Evolutionary conservation across 1,140 invertebrate species (phyloP), one percentile per base, ranked within the genome.

Genomic region (Berghia stephanieae): DNA sequence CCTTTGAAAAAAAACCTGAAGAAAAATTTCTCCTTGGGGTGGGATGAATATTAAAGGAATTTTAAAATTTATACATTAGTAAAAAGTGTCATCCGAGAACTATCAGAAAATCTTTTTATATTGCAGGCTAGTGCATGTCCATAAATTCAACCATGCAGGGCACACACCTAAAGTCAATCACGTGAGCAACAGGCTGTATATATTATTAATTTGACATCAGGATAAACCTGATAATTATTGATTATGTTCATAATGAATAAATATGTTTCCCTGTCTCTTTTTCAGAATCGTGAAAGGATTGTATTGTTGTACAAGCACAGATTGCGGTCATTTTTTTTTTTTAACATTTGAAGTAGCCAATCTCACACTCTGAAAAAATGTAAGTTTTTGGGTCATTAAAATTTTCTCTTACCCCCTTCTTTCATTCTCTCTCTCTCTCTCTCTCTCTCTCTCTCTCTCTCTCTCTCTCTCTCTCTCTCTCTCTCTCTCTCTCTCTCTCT

Each of bases 341-440:
- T 24, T 75, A n/a, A 60, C 63, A 44, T 38, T 57, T 40, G 13
- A 60, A n/a, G 71, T 66, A 44, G 57, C 63, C 27, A 43, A 5
- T 66, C 6, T 75, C 6, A 55, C 73, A 27, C 57, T 27, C 2
- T n/a, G n/a, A n/a, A 75, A 75, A 44, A 75, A 44, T 21, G 10
- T 69, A 42, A 16, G 60, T 69, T 69, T 36, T 49, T 5, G 13
- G 21, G 16, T 44, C 42, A 52, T 8, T 13, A 42, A 36, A 42
- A 36, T 13, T 18, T 0, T 69, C 27, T 49, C 43, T 52, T 10
- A n/a, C 18, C 40, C 21, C n/a, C 3, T 43, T 44, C 40, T 71
- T 16, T 44, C 8, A 16, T 4, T 71, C 40, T 44, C 69, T 44
- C 2, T 44, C 8, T 44, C 42, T 44, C 46, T 71, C 69, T 71